A percentile compares a stretch with the other conserved stretches of the same genome.
phyloP scores from a whole-genome alignment of 2,888 invertebrate species.

The Andrena bucephala region DNA sequence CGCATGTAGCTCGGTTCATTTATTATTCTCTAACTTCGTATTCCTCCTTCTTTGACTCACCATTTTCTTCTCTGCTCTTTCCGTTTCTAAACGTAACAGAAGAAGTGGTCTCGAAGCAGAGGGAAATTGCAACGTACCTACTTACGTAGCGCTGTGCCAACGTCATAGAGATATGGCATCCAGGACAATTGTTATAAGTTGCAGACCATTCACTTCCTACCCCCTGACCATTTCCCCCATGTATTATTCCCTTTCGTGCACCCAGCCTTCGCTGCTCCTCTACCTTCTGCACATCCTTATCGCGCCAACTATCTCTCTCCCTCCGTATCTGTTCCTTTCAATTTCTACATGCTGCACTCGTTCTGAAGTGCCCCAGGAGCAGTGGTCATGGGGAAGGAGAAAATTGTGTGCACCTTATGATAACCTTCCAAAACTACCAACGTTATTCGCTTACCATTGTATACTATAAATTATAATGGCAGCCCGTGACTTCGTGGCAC shows the following conservation, averaged over 20 bases:
- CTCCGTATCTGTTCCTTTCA: neutral
- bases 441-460: neutral
- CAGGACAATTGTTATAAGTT: slow-evolving; percentile 49
- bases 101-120: slow-evolving; percentile 1
- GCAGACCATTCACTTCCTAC: slow-evolving; percentile 34
- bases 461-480: neutral
- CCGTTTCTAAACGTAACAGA: neutral
- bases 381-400: slow-evolving; percentile 14
- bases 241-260: neutral
- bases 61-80: too few species aligned
- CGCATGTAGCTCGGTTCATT: neutral
- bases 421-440: neutral
- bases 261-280: neutral
- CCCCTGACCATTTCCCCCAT: slow-evolving; percentile 21
- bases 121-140: slow-evolving; percentile 30
- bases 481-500: neutral
- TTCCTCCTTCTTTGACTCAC: too few species aligned
- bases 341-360: neutral
- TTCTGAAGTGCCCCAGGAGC: neutral
- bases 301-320: neutral
- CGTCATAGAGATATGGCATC: slow-evolving; percentile 29
- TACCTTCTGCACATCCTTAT: slow-evolving; percentile 13
- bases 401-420: slow-evolving; percentile 26
- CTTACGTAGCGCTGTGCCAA: neutral
- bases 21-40: neutral